These are phyloP conservation scores for Dromiciops gliroides DNA, from an alignment of 2,113 vertebrate genomes.

Conservation along the genomic window DNA sequence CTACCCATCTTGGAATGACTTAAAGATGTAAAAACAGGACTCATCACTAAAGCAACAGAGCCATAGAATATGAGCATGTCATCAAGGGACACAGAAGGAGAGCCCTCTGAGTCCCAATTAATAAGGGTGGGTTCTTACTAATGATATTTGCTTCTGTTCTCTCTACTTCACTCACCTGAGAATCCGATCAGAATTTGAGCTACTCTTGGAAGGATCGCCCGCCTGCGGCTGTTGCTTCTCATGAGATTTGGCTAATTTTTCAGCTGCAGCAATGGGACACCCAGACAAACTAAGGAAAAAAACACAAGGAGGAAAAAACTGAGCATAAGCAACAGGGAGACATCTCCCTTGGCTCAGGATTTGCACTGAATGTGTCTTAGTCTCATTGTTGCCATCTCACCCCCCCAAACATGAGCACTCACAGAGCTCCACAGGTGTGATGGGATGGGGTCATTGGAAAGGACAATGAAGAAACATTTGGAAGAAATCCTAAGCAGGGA, in stretches of 20 bases:
- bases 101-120: too few relatives aligned
- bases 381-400: neutral
- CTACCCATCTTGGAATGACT: conserved; percentile 72
- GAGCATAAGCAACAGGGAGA: conserved; percentile 36
- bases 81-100: neutral
- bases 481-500: neutral
- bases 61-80: neutral
- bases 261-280: conserved; percentile 97
- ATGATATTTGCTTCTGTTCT: neutral
- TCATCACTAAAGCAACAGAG: conserved; percentile 48
- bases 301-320: conserved; percentile 29
- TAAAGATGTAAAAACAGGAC: conserved; percentile 68
- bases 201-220: conserved; percentile 91
- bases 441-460: neutral
- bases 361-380: neutral
- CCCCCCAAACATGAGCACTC: neutral
- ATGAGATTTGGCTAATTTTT: conserved; percentile 96
- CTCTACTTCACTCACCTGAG: conserved; percentile 87
- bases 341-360: neutral
- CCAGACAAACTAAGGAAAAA: conserved; percentile 91
- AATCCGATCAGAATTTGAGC: conserved; percentile 94
- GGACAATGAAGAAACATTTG: neutral
- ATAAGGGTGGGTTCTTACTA: neutral
- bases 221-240: conserved; percentile 94
- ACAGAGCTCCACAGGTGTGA: neutral